Evolutionary conservation across 2,113 vertebrate species (phyloP).

Genomic region (Cinclus cinclus): DNA sequence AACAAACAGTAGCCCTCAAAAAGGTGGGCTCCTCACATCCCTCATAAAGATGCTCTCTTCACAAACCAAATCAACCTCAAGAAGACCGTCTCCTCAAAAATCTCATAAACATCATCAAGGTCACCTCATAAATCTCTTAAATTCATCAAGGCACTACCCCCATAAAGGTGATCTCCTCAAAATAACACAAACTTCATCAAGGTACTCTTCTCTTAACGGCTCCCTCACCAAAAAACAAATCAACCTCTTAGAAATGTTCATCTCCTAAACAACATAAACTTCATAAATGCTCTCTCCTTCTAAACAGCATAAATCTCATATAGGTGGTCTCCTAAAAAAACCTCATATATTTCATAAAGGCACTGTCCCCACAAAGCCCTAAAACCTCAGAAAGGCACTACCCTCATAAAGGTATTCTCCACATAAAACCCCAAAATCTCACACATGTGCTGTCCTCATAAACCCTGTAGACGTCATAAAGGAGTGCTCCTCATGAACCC

Average conservation of each 20-base stretch:
- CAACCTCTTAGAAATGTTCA: not conserved
- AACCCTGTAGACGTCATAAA: not conserved
- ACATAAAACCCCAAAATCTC: not conserved
- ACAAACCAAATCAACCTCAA: not conserved
- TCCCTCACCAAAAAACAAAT: not conserved
- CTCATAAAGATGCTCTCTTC: not conserved
- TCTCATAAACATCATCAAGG: not conserved
- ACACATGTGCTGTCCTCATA: not conserved
- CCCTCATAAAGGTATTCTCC: not conserved
- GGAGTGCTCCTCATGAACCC: not conserved
- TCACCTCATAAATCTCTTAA: not conserved
- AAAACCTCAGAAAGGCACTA: not conserved
- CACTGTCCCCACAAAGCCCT: not conserved
- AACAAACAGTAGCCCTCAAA: not conserved
- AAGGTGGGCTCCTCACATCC: fast-evolving
- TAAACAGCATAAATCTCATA: not conserved
- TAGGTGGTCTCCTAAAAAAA: not conserved
- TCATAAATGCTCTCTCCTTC: not conserved
- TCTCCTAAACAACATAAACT: not conserved
- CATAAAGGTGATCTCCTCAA: not conserved
- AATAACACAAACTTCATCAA: not conserved
- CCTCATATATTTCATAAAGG: not conserved
- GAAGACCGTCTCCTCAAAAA: not conserved
- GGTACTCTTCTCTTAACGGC: not conserved
- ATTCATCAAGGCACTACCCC: not conserved